phyloP scores from a whole-genome alignment of 2,113 vertebrate species.

The Cervus canadensis region DNA sequence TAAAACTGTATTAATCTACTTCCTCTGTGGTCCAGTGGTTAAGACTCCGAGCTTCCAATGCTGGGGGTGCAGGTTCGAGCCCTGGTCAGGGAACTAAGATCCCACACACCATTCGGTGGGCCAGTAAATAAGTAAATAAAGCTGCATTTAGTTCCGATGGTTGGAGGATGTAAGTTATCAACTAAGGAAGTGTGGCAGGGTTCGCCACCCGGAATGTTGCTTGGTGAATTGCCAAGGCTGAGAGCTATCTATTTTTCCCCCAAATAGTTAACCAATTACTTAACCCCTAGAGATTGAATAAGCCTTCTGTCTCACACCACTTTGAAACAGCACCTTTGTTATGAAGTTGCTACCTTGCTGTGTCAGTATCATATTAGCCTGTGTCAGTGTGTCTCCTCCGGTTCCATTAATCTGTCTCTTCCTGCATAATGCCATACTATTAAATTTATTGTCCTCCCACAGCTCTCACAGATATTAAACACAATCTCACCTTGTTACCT shows the following conservation, averaged over 20 bases:
- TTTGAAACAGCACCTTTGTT: background rate
- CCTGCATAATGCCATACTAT: background rate
- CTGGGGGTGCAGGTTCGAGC: background rate
- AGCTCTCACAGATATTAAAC: conserved; percentile 7
- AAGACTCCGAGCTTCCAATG: background rate
- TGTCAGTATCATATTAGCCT: background rate
- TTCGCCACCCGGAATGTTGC: background rate
- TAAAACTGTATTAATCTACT: background rate
- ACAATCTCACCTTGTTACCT: background rate
- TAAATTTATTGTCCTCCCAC: background rate
- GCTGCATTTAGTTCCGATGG: background rate
- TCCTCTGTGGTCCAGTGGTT: background rate
- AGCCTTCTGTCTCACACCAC: background rate
- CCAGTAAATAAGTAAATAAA: background rate
- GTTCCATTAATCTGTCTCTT: background rate
- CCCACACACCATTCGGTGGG: background rate
- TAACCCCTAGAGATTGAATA: background rate
- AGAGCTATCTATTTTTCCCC: background rate
- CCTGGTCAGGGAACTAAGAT: background rate
- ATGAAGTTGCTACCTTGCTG: background rate
- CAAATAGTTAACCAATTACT: background rate
- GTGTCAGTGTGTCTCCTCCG: background rate
- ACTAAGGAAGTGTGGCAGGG: background rate
- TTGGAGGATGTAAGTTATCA: background rate
- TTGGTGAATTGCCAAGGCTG: background rate